Conservation (phyloP, 2,888 invertebrate species). For the Andrena trimmerana region DNA sequence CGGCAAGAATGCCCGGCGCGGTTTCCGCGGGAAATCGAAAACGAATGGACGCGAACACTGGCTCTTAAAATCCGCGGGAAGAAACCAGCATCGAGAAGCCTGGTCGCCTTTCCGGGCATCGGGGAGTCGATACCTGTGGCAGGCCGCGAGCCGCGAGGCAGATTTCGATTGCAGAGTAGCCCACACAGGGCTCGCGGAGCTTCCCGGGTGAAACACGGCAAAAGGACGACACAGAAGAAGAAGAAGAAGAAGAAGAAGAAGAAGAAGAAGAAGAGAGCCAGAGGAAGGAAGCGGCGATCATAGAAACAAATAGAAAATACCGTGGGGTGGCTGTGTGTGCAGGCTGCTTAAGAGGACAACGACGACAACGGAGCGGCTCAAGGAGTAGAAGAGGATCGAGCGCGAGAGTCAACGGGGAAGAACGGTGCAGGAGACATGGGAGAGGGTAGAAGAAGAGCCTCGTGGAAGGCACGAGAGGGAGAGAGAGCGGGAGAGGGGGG, state of each 20-base stretch:
- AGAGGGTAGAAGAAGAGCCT: constrained; percentile 42
- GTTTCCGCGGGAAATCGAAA: constrained; percentile 51
- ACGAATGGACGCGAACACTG: too few relatives aligned
- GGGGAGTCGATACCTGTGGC: constrained; percentile 16
- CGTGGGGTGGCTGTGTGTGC: constrained; percentile 17
- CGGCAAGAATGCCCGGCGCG: constrained; percentile 23
- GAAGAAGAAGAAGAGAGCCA: constrained; percentile 20
- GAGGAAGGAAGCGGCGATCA: constrained; percentile 56
- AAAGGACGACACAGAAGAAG: background rate
- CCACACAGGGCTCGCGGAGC: constrained; percentile 17
- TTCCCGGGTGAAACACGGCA: background rate
- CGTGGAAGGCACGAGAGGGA: background rate
- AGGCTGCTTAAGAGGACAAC: constrained; percentile 20
- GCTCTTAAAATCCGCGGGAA: background rate
- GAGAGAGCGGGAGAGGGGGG: background rate
- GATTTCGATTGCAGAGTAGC: constrained; percentile 57
- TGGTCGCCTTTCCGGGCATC: constrained; percentile 25
- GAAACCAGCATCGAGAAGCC: background rate
- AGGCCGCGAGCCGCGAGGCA: constrained; percentile 19
- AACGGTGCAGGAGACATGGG: constrained; percentile 20
- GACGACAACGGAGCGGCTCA: constrained; percentile 14
- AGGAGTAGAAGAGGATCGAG: constrained; percentile 45
- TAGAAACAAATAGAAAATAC: constrained; percentile 66
- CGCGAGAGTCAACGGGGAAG: constrained; percentile 42
- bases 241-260: constrained; percentile 33